Base-by-base conservation (phyloP, 1,140 invertebrate genomes). In the Drosophila obscura region DNA sequence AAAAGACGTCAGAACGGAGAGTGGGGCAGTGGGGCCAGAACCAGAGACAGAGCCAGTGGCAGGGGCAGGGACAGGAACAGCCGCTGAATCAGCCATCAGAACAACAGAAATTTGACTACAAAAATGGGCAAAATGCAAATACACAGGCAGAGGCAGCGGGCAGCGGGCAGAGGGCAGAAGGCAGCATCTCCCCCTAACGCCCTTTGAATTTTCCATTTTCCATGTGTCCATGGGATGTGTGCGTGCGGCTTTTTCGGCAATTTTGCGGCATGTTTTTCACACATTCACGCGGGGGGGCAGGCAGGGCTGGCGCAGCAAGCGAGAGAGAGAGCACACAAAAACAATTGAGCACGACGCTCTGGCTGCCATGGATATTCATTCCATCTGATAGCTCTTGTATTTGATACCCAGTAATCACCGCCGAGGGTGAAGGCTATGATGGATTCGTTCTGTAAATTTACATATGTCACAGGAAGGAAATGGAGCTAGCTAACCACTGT, bases 211-310 rank as follows among this genome's bases (percentile, higher is more conserved):
- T 39, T 39, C 35, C 35, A 13, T 39, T 39, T 39, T 50, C 61
- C 53, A 28, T 45, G 31, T 49, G 26, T 39, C 35, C 11, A 39
- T 39, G 49, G 55, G 61, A 55, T 72, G 77, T 52, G 63, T 77
- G 56, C 53, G 73, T 73, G 69, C 72, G 77, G 73, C 68, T 82
- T 85, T 84, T 88, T 88, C 82, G 79, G 82, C 83, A 87, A 79
- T 85, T 82, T 87, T 76, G 75, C 78, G 83, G 82, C 83, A 88
- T 87, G 82, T 87, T 87, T 87, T 87, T 88, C 82, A 87, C 82
- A 88, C 83, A 88, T 87, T 88, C 74, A 83, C 79, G 75, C 79
- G 63, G 64, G 60, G 31, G 19, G n/a, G 39, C 15, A 28, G 2
- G 55, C 19, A 19, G 16, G 16, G 16, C 16, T 16, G 50, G 58